These are phyloP conservation scores for Mechanitis mazaeus DNA, from an alignment of 2,888 invertebrate species.

Conservation along the genomic window DNA sequence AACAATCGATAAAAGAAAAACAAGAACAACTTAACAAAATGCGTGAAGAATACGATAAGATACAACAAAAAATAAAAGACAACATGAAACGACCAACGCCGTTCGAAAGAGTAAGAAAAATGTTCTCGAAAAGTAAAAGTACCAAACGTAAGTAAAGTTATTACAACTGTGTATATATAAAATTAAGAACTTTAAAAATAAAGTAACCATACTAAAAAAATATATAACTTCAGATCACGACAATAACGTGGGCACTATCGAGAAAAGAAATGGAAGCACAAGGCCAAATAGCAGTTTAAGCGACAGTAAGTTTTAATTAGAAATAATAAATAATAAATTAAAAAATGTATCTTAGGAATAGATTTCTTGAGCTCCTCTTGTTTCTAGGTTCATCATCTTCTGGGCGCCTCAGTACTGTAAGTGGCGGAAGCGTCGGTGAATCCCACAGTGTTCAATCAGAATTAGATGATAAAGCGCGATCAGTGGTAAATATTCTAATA, in stretches of 20 bases:
- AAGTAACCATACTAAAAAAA: too few relatives aligned
- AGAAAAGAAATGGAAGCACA: conserved; percentile 66
- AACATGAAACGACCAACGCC: conserved; percentile 86
- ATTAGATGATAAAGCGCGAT: conserved; percentile 82
- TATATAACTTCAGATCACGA: conserved; percentile 50
- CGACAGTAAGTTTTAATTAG: conserved; percentile 54
- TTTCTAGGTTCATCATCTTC: conserved; percentile 84
- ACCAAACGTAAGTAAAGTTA: conserved; percentile 51
- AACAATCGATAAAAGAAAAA: conserved; percentile 89
- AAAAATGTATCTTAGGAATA: too few relatives aligned
- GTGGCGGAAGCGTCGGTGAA: conserved; percentile 88
- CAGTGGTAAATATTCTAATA: conserved; percentile 55
- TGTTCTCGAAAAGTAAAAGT: conserved; percentile 81
- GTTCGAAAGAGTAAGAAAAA: conserved; percentile 85
- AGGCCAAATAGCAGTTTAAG: conserved; percentile 70
- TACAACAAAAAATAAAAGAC: conserved; percentile 86
- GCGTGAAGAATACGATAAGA: conserved; percentile 88
- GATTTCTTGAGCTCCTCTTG: background rate
- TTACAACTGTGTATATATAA: background rate
- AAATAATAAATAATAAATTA: background rate
- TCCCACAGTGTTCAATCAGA: conserved; percentile 90
- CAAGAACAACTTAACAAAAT: conserved; percentile 88
- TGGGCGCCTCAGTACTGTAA: conserved; percentile 88
- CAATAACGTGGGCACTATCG: conserved; percentile 55
- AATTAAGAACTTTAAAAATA: background rate